Evolutionary conservation across 2,797 vertebrate genomes (phyloP), one percentile per base, ranked within the genome.

Genomic region (Glossophaga mutica): DNA sequence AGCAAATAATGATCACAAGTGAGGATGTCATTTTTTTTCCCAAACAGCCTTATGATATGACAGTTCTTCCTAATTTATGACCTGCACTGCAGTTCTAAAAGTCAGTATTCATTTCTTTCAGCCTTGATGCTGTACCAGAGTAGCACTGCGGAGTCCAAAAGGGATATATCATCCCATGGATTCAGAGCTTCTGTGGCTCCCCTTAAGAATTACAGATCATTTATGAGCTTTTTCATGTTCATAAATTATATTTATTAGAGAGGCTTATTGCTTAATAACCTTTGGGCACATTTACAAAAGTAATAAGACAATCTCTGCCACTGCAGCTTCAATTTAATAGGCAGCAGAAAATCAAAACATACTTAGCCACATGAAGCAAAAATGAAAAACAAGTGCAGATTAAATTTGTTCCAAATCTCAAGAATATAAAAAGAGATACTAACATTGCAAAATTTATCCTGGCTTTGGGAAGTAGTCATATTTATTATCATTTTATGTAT

Each of bases 171-270:
- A 88, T 94, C 29, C 18, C 37, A 50, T 7, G 10, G 22, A 84
- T 94, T 96, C 73, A 91, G 65, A 90, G 46, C 21, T 92, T 90
- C 79, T 90, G 11, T 85, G 39, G 5, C 18, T 95, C 12, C 22
- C 26, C 52, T 92, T 83, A 95, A 94, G 68, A 96, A 96, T 96
- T 93, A 95, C 95, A 94, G 91, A 96, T 86, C 70, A 81, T 87
- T 39, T 93, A 95, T 88, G 67, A 93, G 11, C 21, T 91, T 90
- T 95, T 94, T 87, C 34, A 76, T 90, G 94, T 91, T 90, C 89
- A 82, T 88, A 91, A 95, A 95, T 94, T 97, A 70, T 82, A 88
- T 95, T 96, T 97, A 95, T 90, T 92, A 93, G 44, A 42, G 67
- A 89, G 24, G 67, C 50, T 91, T 94, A 92, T 87, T 96, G 87